phyloP scores from a whole-genome alignment of 2,888 invertebrate genomes.

The Epistrophe grossulariae region DNA sequence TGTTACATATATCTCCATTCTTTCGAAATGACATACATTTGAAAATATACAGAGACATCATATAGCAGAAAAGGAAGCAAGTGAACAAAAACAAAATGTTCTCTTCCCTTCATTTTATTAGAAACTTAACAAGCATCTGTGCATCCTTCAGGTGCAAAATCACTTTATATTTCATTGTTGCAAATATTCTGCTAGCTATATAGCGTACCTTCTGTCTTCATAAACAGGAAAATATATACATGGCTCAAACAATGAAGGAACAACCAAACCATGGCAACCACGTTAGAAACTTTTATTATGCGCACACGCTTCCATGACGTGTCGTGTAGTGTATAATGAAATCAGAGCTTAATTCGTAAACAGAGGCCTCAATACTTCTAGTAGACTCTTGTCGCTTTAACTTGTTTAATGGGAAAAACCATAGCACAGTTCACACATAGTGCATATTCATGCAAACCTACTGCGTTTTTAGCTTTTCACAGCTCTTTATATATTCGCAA shows the following conservation, averaged over 20 bases:
- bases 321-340: slow-evolving; percentile 37
- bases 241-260: not conserved
- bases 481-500: not conserved
- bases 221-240: not conserved
- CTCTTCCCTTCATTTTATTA: slow-evolving; percentile 31
- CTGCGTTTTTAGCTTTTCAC: slow-evolving; percentile 20
- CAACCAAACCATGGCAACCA: slow-evolving; percentile 19
- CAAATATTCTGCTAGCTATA: not conserved
- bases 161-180: slow-evolving; percentile 16
- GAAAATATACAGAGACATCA: not conserved
- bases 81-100: slow-evolving; percentile 14
- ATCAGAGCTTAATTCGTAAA: slow-evolving; percentile 60
- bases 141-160: slow-evolving; percentile 49
- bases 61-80: slow-evolving; percentile 20
- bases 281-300: slow-evolving; percentile 22
- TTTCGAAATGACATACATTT: slow-evolving; percentile 5
- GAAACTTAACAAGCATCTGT: slow-evolving; percentile 42
- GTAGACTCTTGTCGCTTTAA: slow-evolving; percentile 56
- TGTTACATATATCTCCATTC: slow-evolving; percentile 24
- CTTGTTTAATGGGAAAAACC: slow-evolving; percentile 43
- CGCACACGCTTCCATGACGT: slow-evolving; percentile 32
- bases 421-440: not conserved
- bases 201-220: not conserved
- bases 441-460: slow-evolving; percentile 23
- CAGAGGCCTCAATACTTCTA: slow-evolving; percentile 47